A percentile compares a stretch with the other conserved stretches of the same genome.
These are phyloP conservation scores for Conopomorpha cramerella DNA, from an alignment of 1,140 invertebrate genomes.

Conservation along the genomic window DNA sequence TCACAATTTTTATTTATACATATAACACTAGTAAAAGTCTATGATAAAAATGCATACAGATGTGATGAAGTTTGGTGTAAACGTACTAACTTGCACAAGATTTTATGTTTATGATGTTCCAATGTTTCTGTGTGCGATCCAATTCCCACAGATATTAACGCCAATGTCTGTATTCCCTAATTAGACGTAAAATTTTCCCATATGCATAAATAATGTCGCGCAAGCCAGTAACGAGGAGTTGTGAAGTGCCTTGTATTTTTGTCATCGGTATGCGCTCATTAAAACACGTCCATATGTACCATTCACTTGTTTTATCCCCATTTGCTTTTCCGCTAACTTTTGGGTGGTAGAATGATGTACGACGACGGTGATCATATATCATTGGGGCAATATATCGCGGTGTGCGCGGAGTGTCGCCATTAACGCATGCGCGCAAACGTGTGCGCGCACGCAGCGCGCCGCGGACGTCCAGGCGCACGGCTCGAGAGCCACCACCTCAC, in stretches of 20 bases:
- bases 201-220: too few species aligned
- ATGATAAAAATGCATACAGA: too few species aligned
- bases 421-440: conserved; percentile 49
- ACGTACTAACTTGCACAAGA: too few species aligned
- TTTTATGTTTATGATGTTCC: too few species aligned
- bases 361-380: conserved; percentile 52
- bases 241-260: conserved; percentile 49
- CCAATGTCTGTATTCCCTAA: conserved; percentile 30
- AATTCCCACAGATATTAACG: too few species aligned
- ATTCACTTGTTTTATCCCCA: conserved; percentile 29
- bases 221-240: conserved; percentile 39
- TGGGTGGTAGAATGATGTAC: conserved; percentile 54
- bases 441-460: conserved; percentile 21
- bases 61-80: too few species aligned
- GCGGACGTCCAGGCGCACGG: too few species aligned
- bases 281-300: conserved; percentile 27
- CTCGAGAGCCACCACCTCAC: too few species aligned
- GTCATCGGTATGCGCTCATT: conserved; percentile 52
- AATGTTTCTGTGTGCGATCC: too few species aligned
- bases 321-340: conserved; percentile 49
- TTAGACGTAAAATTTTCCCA: conserved; percentile 25
- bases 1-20: too few species aligned
- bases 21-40: too few species aligned
- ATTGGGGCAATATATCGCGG: conserved; percentile 49
- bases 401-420: conserved; percentile 53